Percentiles rank a stretch among this genome's conserved stretches.
These are phyloP conservation scores for Hippolais icterina DNA, from an alignment of 2,113 vertebrate species.

Conservation along the genomic window DNA sequence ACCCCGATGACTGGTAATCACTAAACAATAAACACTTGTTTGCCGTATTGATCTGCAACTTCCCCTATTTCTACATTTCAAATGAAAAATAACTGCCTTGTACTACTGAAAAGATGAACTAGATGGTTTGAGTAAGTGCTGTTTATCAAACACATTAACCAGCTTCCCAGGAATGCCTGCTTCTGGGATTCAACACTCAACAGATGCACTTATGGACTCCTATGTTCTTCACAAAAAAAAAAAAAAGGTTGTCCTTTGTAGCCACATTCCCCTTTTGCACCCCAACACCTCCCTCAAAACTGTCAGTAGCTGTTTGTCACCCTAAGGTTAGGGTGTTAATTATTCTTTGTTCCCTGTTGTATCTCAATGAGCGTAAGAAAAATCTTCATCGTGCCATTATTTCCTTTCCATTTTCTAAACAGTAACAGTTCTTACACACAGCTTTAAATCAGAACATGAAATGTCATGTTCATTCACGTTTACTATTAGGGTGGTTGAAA, in stretches of 20 bases:
- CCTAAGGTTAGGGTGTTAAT: accelerated
- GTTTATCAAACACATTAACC: not conserved
- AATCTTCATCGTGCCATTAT: not conserved
- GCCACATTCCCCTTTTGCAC: not conserved
- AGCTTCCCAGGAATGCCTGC: not conserved
- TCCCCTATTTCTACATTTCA: not conserved
- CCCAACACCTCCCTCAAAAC: not conserved
- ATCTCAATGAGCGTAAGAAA: not conserved
- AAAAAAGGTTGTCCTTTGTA: not conserved
- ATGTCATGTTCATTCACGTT: not conserved
- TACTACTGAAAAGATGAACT: not conserved
- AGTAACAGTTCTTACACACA: not conserved
- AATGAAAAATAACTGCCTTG: not conserved
- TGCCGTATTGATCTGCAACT: not conserved
- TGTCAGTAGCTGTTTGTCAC: not conserved
- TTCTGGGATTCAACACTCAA: not conserved
- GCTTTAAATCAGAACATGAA: not conserved
- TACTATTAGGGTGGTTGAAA: not conserved
- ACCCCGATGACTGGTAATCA: not conserved
- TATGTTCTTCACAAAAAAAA: not conserved
- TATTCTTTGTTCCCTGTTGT: not conserved
- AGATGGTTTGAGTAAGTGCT: not conserved
- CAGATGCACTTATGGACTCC: not conserved
- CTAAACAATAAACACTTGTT: slow-evolving; percentile 41
- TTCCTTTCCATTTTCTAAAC: not conserved